Evolutionary conservation across 2,888 invertebrate species (phyloP).

Genomic region (Polydesmus complanatus): DNA sequence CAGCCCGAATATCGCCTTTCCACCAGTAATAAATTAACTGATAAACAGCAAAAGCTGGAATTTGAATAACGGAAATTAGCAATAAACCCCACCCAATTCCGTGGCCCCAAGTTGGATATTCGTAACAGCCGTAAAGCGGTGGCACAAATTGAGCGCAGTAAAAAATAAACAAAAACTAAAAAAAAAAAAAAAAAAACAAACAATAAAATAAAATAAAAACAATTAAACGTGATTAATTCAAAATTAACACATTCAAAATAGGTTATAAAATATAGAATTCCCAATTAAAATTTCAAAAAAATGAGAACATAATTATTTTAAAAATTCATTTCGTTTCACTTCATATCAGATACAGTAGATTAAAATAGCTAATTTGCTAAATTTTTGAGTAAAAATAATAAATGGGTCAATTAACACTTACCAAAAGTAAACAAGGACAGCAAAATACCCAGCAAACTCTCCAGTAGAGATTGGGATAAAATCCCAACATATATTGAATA

Average conservation of each 20-base stretch:
- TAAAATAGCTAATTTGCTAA: no score
- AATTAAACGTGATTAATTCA: no score
- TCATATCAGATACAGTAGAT: no score
- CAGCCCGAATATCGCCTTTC: constrained; percentile 19
- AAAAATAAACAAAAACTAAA: constrained; percentile 24
- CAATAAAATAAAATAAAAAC: no score
- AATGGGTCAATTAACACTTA: constrained; percentile 4
- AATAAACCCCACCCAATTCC: constrained; percentile 24
- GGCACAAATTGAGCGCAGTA: constrained; percentile 21
- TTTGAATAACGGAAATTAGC: constrained; percentile 23
- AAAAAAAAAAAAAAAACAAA: constrained; percentile 2
- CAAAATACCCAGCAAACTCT: constrained; percentile 33
- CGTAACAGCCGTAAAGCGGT: constrained; percentile 20
- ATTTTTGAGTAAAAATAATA: no score
- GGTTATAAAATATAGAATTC: no score
- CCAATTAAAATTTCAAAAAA: no score
- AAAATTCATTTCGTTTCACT: no score
- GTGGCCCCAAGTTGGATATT: constrained; percentile 25
- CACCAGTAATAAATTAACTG: constrained; percentile 18
- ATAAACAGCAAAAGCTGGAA: constrained; percentile 23
- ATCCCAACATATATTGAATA: constrained; percentile 29
- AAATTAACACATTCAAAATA: no score
- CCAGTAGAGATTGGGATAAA: constrained; percentile 31
- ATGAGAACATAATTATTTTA: no score
- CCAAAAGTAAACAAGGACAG: constrained; percentile 32